These are phyloP conservation scores for Onychomys leucogaster DNA, from an alignment of 2,797 vertebrate genomes.

Conservation along the genomic window DNA sequence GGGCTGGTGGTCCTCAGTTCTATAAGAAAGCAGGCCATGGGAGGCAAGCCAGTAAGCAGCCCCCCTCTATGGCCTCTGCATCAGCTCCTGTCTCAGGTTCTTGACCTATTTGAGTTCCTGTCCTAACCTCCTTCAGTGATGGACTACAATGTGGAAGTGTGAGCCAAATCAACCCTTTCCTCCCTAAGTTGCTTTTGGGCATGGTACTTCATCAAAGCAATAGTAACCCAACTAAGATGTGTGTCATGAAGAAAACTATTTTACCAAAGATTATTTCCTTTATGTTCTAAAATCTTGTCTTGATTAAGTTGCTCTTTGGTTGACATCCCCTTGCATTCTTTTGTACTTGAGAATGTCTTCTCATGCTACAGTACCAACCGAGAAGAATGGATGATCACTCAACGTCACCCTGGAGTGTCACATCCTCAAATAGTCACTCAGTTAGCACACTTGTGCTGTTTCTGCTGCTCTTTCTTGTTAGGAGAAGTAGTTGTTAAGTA, in stretches of 20 bases:
- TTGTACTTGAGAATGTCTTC: background rate
- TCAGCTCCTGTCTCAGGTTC: background rate
- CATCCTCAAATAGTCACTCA: background rate
- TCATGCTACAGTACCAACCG: accelerated
- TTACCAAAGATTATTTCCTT: background rate
- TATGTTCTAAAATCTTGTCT: background rate
- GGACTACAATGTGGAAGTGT: background rate
- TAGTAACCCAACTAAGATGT: background rate
- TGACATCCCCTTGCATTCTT: background rate
- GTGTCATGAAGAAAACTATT: background rate
- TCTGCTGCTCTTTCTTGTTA: background rate
- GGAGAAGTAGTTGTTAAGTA: background rate
- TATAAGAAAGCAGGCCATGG: too few relatives aligned
- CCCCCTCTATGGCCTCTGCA: background rate
- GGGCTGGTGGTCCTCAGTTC: background rate
- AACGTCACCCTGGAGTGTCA: background rate
- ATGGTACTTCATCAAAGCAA: background rate
- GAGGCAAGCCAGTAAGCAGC: too few relatives aligned
- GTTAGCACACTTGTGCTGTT: background rate
- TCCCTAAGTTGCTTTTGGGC: background rate
- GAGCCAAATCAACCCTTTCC: background rate
- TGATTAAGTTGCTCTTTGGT: background rate
- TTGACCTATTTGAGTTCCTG: background rate
- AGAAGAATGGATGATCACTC: background rate
- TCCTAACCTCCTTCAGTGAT: background rate